phyloP scores from a whole-genome alignment of 2,113 vertebrate genomes.

The Tragulus kanchil region DNA sequence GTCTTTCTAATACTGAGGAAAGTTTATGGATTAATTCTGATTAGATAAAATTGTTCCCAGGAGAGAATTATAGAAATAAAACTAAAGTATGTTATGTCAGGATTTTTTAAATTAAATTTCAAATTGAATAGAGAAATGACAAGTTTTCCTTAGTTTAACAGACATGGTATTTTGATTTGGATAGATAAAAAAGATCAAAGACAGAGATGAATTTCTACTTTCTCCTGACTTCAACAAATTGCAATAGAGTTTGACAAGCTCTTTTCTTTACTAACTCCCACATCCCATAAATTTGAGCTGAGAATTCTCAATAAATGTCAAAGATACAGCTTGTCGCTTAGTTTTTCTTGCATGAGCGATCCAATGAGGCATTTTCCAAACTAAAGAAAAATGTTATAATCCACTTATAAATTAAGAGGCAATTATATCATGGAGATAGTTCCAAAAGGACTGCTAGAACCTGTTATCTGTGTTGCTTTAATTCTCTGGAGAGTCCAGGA shows the following conservation, averaged over 20 bases:
- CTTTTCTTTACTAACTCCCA: slow-evolving; percentile 59
- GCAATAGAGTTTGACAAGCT: slow-evolving; percentile 52
- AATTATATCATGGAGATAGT: neutral
- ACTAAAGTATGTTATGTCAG: slow-evolving; percentile 63
- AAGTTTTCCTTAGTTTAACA: slow-evolving; percentile 55
- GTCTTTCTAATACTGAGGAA: slow-evolving; percentile 1
- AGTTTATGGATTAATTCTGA: slow-evolving; percentile 61
- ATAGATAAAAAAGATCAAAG: slow-evolving; percentile 51
- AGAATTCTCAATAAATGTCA: slow-evolving; percentile 69
- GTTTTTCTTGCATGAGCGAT: slow-evolving; percentile 54
- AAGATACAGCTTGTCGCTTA: slow-evolving; percentile 3
- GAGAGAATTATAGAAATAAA: slow-evolving; percentile 58
- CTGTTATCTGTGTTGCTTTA: neutral
- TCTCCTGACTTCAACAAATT: slow-evolving; percentile 61
- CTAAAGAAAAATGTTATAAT: slow-evolving; percentile 8
- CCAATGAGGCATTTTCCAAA: slow-evolving; percentile 19
- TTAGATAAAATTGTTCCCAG: slow-evolving; percentile 62
- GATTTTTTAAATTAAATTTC: slow-evolving; percentile 61
- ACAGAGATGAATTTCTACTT: slow-evolving; percentile 53
- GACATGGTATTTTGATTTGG: slow-evolving; percentile 62
- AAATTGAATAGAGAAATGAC: slow-evolving; percentile 65
- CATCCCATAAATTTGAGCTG: slow-evolving; percentile 65
- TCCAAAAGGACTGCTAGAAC: neutral
- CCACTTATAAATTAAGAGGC: slow-evolving; percentile 14
- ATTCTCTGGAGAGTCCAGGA: neutral